Percentiles rank a stretch among this genome's conserved stretches.
These are phyloP conservation scores for Adrianichthys oophorus DNA, from an alignment of 2,797 vertebrate genomes.

Conservation along the genomic window DNA sequence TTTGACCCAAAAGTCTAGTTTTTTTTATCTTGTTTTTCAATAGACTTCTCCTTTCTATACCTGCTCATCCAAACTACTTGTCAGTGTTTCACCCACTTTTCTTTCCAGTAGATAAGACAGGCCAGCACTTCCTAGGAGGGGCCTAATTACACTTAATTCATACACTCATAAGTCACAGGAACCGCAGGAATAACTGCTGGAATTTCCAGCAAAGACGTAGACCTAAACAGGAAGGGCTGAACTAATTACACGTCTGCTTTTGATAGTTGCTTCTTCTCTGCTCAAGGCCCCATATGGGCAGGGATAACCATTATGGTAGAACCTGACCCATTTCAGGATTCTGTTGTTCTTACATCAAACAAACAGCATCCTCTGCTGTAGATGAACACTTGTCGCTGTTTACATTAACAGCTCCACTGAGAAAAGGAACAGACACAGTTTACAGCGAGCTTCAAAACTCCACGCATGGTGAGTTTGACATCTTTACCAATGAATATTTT, in stretches of 20 bases:
- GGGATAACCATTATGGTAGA: slow-evolving; percentile 23
- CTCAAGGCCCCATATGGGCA: slow-evolving; percentile 13
- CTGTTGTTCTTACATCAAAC: slow-evolving; percentile 18
- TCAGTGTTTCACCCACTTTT: slow-evolving; percentile 41
- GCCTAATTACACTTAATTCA: slow-evolving; percentile 70
- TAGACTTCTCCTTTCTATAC: neutral
- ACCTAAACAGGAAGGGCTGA: slow-evolving; percentile 79
- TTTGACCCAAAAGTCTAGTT: too few species aligned
- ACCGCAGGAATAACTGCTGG: slow-evolving; percentile 31
- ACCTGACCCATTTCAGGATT: slow-evolving; percentile 22
- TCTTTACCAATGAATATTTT: neutral
- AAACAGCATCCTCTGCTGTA: slow-evolving; percentile 32
- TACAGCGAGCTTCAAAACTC: slow-evolving; percentile 93
- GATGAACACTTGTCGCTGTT: slow-evolving; percentile 43
- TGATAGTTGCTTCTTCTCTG: slow-evolving; percentile 12
- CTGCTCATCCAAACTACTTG: slow-evolving; percentile 12
- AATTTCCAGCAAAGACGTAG: slow-evolving; percentile 44
- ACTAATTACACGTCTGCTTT: slow-evolving; percentile 47
- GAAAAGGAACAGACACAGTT: slow-evolving; percentile 89
- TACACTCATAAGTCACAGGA: slow-evolving; percentile 43
- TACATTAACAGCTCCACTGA: slow-evolving; percentile 81
- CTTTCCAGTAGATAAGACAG: slow-evolving; percentile 55
- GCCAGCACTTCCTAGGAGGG: slow-evolving; percentile 62
- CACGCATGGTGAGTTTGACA: slow-evolving; percentile 81
- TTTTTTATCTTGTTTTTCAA: neutral